Evolutionary conservation across 2,888 invertebrate genomes (phyloP).

Genomic region (Mythimna loreyi): DNA sequence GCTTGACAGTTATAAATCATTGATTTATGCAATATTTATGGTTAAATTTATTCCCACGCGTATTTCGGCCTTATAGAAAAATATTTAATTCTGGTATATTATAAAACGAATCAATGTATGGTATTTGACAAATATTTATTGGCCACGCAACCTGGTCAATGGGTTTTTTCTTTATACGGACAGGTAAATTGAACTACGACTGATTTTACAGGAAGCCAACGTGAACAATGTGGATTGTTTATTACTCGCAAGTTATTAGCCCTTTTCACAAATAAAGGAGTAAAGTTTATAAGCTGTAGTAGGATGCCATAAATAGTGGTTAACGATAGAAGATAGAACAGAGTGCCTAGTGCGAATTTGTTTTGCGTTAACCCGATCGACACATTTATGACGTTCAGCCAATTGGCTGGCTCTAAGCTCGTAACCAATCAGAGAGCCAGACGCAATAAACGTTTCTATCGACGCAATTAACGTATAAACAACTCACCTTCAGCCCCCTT

Average conservation of each 20-base stretch:
- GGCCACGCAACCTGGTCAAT: too few species aligned
- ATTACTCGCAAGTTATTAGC: background rate
- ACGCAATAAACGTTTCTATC: too few species aligned
- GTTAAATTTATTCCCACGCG: conserved; percentile 7
- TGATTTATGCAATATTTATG: conserved; percentile 26
- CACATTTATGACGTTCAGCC: too few species aligned
- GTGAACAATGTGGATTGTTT: background rate
- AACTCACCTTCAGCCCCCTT: too few species aligned
- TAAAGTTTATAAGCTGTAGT: background rate
- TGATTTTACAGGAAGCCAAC: background rate
- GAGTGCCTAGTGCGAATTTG: background rate
- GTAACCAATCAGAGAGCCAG: too few species aligned
- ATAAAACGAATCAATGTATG: too few species aligned
- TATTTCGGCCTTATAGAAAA: background rate
- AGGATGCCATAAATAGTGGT: background rate
- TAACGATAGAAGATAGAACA: background rate
- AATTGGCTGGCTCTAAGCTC: too few species aligned
- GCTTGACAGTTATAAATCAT: conserved; percentile 22
- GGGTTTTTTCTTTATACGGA: background rate
- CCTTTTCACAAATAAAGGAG: background rate
- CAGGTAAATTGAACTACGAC: conserved; percentile 3
- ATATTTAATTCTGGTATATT: background rate
- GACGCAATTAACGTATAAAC: too few species aligned
- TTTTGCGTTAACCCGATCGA: too few species aligned
- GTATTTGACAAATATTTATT: too few species aligned